Evolutionary conservation across 2,888 invertebrate species (phyloP).

Genomic region (Zhengitettix transpicula): DNA sequence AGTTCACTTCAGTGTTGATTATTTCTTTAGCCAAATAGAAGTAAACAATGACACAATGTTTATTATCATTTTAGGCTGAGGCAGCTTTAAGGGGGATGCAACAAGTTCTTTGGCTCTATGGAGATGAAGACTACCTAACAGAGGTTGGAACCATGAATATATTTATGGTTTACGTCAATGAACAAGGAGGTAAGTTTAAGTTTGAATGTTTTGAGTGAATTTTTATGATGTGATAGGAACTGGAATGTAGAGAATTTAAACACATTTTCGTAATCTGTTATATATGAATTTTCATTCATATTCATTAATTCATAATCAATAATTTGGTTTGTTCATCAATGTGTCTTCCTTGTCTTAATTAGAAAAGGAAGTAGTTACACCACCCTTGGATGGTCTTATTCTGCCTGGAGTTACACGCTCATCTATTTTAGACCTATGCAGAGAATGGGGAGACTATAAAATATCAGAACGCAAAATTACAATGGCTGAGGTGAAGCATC

Average conservation of each 20-base stretch:
- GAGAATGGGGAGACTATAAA: conserved; percentile 73
- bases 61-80: conserved; percentile 22
- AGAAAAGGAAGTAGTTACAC: conserved; percentile 86
- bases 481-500: conserved; percentile 62
- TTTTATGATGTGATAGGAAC: not conserved
- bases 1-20: too few relatives aligned
- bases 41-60: too few relatives aligned
- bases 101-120: conserved; percentile 93
- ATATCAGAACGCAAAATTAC: conserved; percentile 66
- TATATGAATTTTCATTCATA: too few relatives aligned
- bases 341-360: conserved; percentile 18
- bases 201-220: too few relatives aligned
- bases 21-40: too few relatives aligned
- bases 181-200: conserved; percentile 62
- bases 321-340: not conserved
- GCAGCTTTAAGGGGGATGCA: conserved; percentile 63
- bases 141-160: conserved; percentile 99
- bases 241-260: too few relatives aligned
- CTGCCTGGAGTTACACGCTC: conserved; percentile 87
- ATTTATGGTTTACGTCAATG: conserved; percentile 73
- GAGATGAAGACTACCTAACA: conserved; percentile 80
- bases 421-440: conserved; percentile 64
- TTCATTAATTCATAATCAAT: not conserved
- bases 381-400: conserved; percentile 85
- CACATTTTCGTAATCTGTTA: too few relatives aligned